phyloP scores from a whole-genome alignment of 35 echinoderm and acorn worm genomes.

The Chiridota heheva region DNA sequence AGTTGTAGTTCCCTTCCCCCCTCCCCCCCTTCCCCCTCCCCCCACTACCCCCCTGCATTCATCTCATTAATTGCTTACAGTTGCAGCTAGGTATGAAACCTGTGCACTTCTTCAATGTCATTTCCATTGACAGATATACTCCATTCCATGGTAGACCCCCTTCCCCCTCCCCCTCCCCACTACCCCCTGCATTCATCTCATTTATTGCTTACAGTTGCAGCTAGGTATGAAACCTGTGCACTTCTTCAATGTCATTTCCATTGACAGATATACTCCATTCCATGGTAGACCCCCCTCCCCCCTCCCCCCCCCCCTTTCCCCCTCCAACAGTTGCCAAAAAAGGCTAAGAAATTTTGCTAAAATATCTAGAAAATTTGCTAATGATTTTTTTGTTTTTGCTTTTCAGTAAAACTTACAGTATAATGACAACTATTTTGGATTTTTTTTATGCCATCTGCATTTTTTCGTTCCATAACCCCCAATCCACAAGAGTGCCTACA shows the following conservation, averaged over 20 bases:
- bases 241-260: not conserved
- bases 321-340: no score
- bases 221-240: not conserved
- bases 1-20: no score
- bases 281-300: not conserved
- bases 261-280: not conserved
- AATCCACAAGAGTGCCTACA: not conserved
- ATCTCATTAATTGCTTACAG: not conserved
- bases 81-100: not conserved
- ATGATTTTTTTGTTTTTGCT: no score
- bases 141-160: not conserved
- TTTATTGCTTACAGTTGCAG: not conserved
- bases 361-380: no score
- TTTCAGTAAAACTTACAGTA: no score
- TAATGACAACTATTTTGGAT: no score
- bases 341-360: no score
- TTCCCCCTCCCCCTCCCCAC: not conserved
- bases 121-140: not conserved
- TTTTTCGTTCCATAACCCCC: not conserved
- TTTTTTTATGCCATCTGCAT: not conserved
- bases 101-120: not conserved
- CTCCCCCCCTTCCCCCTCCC: not conserved
- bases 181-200: not conserved
- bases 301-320: not conserved
- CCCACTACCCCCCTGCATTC: not conserved